phyloP scores from a whole-genome alignment of 2,888 invertebrate genomes.

The Dasypolia templi region DNA sequence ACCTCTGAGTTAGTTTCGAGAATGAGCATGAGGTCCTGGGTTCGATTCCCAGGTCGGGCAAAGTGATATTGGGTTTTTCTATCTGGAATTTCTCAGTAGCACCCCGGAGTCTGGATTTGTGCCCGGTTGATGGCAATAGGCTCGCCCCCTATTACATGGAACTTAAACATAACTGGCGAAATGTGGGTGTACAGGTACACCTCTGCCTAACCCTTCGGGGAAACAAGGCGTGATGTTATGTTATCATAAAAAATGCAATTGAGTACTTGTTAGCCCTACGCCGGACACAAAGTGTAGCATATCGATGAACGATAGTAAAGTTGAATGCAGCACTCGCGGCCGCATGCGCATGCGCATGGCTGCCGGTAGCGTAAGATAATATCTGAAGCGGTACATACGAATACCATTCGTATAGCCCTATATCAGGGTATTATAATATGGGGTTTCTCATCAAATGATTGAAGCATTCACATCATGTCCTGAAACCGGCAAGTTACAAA shows the following conservation, averaged over 20 bases:
- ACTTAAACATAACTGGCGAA: no score
- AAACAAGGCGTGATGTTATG: no score
- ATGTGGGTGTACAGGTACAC: no score
- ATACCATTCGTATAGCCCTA: background rate
- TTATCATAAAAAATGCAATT: background rate
- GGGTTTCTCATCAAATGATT: background rate
- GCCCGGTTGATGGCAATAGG: no score
- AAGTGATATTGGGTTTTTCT: no score
- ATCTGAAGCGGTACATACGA: background rate
- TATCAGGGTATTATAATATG: background rate
- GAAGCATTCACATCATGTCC: background rate
- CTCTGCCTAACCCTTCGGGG: no score
- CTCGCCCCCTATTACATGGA: no score
- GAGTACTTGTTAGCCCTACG: background rate
- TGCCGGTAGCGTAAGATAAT: background rate
- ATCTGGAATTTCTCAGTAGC: no score
- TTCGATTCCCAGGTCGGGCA: no score
- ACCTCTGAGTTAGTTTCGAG: no score
- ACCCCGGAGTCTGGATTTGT: no score
- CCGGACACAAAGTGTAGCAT: background rate
- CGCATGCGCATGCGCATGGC: background rate
- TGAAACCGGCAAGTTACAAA: background rate
- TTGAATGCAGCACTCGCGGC: background rate
- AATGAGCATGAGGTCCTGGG: no score
- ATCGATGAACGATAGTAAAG: constrained; percentile 23